Base-by-base conservation (phyloP, 2,888 invertebrate genomes). In the Panzeria rudis region DNA sequence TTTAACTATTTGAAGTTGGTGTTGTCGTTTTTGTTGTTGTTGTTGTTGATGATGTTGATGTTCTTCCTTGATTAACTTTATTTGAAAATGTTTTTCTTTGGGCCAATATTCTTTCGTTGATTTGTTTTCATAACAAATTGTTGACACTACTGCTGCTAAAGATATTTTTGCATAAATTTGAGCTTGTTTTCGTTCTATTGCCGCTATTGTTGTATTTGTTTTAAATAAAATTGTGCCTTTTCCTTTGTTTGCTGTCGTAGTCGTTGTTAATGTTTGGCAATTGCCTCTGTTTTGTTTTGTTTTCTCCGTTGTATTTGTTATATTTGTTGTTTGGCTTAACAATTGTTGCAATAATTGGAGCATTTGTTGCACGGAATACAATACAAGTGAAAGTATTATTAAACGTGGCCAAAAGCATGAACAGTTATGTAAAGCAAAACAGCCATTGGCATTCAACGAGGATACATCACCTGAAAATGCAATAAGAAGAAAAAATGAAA, bases 381-480 rank as follows among this genome's bases (percentile, higher is more conserved):
- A 50, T 71, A 86, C 68, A 62, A 88, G 75, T 68, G 78, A 77
- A 66, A 87, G 68, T 80, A 83, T 79, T 80, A 83, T 76, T 81
- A 86, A 86, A 75, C 87, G 87, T 77, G 86, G 86, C 86, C 76
- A 77, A 78, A 84, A 73, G 86, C 83, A 87, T 59, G 71, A 72
- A 64, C 72, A 86, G 47, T 69, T 77, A 78, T 81, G 66, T 54
- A 78, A 54, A 83, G 77, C 64, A 79, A 73, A 61, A 83, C 69
- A 78, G 84, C 87, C 86, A 79, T 84, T 87, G 79, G 88, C 78
- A 86, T 88, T 88, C 71, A 88, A 73, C 47, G 88, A 88, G 52
- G 87, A 87, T 20, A 86, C 88, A 71, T 87, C 88, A 86, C 88
- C 88, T 88, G 75, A 71, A 85, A 75, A 71, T 79, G 47, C 11